Evolutionary conservation across 2,797 vertebrate species (phyloP).

Genomic region (Arnoldichthys spilopterus): DNA sequence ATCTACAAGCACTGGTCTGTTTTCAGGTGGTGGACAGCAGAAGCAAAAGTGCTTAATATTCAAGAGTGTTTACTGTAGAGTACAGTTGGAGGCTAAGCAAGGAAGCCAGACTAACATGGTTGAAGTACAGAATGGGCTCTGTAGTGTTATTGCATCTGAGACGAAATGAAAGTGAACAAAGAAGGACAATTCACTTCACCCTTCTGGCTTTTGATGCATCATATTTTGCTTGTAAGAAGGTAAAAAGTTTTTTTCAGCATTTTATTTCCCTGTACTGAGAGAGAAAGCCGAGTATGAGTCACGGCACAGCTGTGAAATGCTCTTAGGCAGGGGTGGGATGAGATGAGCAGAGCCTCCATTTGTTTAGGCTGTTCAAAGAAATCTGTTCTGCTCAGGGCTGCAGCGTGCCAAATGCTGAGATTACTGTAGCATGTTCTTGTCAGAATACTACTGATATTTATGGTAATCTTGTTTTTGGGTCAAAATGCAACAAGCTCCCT

Average conservation of each 20-base stretch:
- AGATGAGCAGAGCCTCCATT: slow-evolving; percentile 70
- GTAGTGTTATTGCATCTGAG: neutral
- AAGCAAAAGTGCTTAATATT: neutral
- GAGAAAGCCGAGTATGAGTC: slow-evolving; percentile 70
- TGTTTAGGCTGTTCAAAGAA: slow-evolving; percentile 45
- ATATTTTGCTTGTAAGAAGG: slow-evolving; percentile 8
- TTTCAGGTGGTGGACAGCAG: too few species aligned
- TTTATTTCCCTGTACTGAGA: slow-evolving; percentile 30
- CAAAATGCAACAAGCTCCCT: slow-evolving; percentile 36
- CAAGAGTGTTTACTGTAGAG: neutral
- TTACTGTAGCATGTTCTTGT: slow-evolving; percentile 69
- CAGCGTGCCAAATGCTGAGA: slow-evolving; percentile 60
- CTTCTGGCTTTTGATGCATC: neutral
- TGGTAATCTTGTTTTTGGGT: slow-evolving; percentile 64
- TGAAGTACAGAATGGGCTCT: neutral
- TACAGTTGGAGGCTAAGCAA: neutral
- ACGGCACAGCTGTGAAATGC: slow-evolving; percentile 71
- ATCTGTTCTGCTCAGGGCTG: slow-evolving; percentile 45
- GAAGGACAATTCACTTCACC: neutral
- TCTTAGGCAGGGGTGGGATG: slow-evolving; percentile 75
- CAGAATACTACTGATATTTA: slow-evolving; percentile 70
- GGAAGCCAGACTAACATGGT: neutral
- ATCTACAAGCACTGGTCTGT: too few species aligned
- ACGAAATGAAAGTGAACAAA: slow-evolving; percentile 6
- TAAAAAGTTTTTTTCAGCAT: slow-evolving; percentile 4